phyloP scores from a whole-genome alignment of 2,797 vertebrate species.

The Pagetopsis macropterus region DNA sequence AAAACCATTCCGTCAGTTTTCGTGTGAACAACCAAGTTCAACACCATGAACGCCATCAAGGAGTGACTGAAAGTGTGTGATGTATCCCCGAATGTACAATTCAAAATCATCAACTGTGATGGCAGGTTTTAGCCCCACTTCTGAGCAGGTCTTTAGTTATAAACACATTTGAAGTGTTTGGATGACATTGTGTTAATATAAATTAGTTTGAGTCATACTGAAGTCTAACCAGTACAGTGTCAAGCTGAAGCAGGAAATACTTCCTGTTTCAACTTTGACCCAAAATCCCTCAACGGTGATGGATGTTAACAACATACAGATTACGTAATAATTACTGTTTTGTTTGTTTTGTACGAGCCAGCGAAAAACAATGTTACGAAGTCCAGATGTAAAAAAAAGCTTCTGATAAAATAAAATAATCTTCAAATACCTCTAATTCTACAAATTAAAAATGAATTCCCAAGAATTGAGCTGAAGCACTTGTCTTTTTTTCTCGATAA shows the following conservation, averaged over 20 bases:
- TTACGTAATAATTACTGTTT: neutral
- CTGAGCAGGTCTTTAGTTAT: too few species aligned
- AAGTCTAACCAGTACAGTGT: neutral
- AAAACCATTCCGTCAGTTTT: neutral
- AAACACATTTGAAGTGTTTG: neutral
- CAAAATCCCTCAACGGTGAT: neutral
- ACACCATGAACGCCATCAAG: too few species aligned
- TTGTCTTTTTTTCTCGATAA: constrained; percentile 32
- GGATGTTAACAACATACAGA: neutral
- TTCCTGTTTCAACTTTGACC: neutral
- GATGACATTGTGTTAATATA: neutral
- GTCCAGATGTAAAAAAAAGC: neutral
- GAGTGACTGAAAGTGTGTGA: too few species aligned
- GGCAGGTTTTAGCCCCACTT: too few species aligned
- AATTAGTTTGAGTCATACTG: too few species aligned
- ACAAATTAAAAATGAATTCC: neutral
- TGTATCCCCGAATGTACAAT: too few species aligned
- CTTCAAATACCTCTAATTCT: neutral
- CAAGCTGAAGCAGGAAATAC: neutral
- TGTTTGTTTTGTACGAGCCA: neutral
- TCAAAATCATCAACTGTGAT: too few species aligned
- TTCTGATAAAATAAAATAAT: constrained; percentile 2
- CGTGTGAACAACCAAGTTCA: neutral
- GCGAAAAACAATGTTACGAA: neutral
- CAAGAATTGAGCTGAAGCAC: neutral